Conservation (phyloP, 2,888 invertebrate genomes). For the Trachelus stipa region DNA sequence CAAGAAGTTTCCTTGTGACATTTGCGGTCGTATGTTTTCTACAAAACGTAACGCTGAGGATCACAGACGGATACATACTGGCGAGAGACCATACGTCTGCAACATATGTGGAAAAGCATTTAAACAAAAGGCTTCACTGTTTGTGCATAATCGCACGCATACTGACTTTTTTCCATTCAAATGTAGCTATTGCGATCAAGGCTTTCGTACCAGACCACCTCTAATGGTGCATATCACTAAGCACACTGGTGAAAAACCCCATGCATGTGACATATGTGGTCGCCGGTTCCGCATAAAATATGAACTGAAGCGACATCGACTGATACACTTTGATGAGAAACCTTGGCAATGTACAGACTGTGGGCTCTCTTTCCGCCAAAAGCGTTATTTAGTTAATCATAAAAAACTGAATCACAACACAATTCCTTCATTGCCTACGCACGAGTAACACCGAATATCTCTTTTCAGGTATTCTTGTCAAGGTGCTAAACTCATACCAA, state of each 20-base stretch:
- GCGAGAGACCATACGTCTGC: slow-evolving; percentile 72
- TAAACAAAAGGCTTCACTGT: slow-evolving; percentile 75
- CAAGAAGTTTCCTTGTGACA: slow-evolving; percentile 71
- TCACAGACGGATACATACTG: slow-evolving; percentile 73
- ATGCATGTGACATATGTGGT: slow-evolving; percentile 72
- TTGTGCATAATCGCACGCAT: slow-evolving; percentile 74
- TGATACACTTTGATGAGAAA: slow-evolving; percentile 69
- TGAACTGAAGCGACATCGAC: slow-evolving; percentile 71
- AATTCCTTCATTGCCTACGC: slow-evolving; percentile 4
- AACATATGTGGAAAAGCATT: slow-evolving; percentile 74
- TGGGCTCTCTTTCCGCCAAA: slow-evolving; percentile 68
- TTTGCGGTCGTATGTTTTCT: slow-evolving; percentile 72
- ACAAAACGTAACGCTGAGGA: slow-evolving; percentile 73
- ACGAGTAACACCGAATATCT: slow-evolving; percentile 29
- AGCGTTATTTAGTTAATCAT: slow-evolving; percentile 70
- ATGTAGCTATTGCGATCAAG: slow-evolving; percentile 73
- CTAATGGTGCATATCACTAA: slow-evolving; percentile 71
- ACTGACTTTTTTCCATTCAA: slow-evolving; percentile 70
- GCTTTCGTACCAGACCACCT: slow-evolving; percentile 72
- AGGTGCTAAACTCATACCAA: neutral
- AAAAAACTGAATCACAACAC: slow-evolving; percentile 63
- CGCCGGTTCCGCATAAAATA: slow-evolving; percentile 72
- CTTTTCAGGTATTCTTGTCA: slow-evolving; percentile 46
- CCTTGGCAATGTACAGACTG: slow-evolving; percentile 68
- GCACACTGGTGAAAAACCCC: slow-evolving; percentile 74